Percentiles rank a stretch among this genome's conserved stretches.
Conservation (phyloP, 2,888 invertebrate genomes). For the Nephrotoma guestfalica region DNA sequence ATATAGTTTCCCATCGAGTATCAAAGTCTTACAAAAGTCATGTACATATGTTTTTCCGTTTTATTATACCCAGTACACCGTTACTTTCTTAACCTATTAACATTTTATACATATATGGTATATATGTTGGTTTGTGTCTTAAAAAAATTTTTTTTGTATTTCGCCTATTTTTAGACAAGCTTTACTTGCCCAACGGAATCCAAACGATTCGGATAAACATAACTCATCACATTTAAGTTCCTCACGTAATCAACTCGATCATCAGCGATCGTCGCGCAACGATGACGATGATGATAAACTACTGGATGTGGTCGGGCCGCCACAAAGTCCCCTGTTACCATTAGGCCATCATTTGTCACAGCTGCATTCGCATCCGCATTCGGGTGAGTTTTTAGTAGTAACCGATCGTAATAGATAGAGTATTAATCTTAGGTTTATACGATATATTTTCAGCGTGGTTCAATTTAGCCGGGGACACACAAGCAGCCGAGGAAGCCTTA, state of each 20-base stretch:
- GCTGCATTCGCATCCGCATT: conserved; percentile 34
- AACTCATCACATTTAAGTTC: conserved; percentile 42
- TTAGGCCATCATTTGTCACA: conserved; percentile 34
- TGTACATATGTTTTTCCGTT: neutral
- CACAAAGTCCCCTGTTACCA: conserved; percentile 62
- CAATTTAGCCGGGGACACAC: conserved; percentile 42
- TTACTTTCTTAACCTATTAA: neutral
- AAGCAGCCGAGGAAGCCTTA: conserved; percentile 30
- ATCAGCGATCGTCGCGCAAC: conserved; percentile 16
- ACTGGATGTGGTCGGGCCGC: conserved; percentile 76
- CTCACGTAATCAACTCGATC: conserved; percentile 30
- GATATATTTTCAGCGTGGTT: conserved; percentile 42
- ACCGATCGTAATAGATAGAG: neutral
- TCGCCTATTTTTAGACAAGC: conserved; percentile 50
- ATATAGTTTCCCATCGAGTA: neutral
- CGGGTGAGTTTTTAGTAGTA: conserved; percentile 21
- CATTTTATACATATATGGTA: neutral
- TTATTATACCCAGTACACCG: neutral
- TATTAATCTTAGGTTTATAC: neutral
- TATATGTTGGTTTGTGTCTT: neutral
- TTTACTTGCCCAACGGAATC: conserved; percentile 32
- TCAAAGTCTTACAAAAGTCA: neutral
- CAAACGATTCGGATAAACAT: conserved; percentile 33
- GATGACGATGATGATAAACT: conserved; percentile 68
- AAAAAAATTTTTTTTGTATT: neutral